Evolutionary conservation across 2,888 invertebrate genomes (phyloP).

Genomic region (Osmoderma eremita): DNA sequence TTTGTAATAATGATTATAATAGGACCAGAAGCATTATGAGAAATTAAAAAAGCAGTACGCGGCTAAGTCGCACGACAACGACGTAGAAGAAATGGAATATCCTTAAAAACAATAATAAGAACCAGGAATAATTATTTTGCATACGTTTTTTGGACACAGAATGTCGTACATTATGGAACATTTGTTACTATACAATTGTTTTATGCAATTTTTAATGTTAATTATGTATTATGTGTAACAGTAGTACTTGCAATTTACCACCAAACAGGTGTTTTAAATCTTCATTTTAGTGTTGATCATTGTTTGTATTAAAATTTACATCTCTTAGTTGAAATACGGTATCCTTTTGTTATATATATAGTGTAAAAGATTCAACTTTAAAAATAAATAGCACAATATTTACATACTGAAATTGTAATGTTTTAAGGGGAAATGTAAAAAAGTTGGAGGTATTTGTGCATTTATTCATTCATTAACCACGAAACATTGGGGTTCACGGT

Average conservation of each 20-base stretch:
- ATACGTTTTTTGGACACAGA: neutral
- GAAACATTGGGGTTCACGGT: too few species aligned
- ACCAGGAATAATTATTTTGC: neutral
- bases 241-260: conserved; percentile 10
- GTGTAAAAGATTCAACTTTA: conserved; percentile 8
- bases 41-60: conserved; percentile 76
- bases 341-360: conserved; percentile 8
- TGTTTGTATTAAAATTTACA: neutral
- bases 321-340: neutral
- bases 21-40: conserved; percentile 82
- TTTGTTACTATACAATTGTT: conserved; percentile 9
- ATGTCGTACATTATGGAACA: conserved; percentile 14
- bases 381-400: conserved; percentile 19
- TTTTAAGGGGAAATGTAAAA: neutral
- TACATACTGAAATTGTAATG: neutral
- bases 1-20: conserved; percentile 20
- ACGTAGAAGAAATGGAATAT: conserved; percentile 67
- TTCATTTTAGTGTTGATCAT: conserved; percentile 4
- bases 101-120: conserved; percentile 45
- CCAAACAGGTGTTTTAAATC: conserved; percentile 9
- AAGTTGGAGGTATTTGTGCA: too few species aligned
- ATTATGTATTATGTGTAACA: conserved; percentile 7
- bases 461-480: too few species aligned
- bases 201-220: neutral
- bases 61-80: conserved; percentile 65